Evolutionary conservation across 2,797 vertebrate genomes (phyloP).

Genomic region (Myripristis jacobus): DNA sequence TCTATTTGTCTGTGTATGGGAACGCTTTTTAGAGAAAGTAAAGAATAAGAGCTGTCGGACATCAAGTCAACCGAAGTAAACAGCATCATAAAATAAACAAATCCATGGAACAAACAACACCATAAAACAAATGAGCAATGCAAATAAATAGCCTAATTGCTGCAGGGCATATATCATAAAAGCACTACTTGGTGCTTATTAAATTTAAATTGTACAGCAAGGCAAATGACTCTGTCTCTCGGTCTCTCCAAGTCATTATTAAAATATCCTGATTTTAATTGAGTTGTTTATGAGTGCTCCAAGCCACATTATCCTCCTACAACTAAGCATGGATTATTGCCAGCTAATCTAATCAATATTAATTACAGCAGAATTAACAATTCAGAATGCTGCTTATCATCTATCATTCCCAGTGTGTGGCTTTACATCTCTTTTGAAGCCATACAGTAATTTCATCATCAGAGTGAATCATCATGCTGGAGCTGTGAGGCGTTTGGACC

Average conservation of each 20-base stretch:
- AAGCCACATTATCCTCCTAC: conserved; percentile 46
- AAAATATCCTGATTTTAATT: conserved; percentile 55
- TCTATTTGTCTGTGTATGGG: background rate
- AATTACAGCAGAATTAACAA: conserved; percentile 62
- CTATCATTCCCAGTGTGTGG: conserved; percentile 25
- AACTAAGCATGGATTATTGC: conserved; percentile 55
- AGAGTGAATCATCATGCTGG: conserved; percentile 16
- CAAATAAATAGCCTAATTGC: conserved; percentile 48
- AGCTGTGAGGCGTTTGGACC: background rate
- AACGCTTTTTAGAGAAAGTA: background rate
- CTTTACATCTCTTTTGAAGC: conserved; percentile 37
- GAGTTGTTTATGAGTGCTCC: conserved; percentile 48
- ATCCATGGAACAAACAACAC: conserved; percentile 47
- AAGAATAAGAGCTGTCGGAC: conserved; percentile 38
- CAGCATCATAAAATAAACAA: conserved; percentile 55
- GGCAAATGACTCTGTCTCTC: conserved; percentile 26
- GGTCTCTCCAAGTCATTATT: conserved; percentile 34
- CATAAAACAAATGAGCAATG: conserved; percentile 53
- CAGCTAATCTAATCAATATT: conserved; percentile 72
- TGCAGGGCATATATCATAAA: conserved; percentile 30
- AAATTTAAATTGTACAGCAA: conserved; percentile 19
- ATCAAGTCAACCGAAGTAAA: conserved; percentile 55
- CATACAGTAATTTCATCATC: conserved; percentile 30
- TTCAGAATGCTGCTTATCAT: conserved; percentile 51
- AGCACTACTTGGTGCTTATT: conserved; percentile 2